A percentile compares a stretch with the other conserved stretches of the same genome.
Conservation (phyloP, 2,888 invertebrate genomes). For the Oeneis ivallda region DNA sequence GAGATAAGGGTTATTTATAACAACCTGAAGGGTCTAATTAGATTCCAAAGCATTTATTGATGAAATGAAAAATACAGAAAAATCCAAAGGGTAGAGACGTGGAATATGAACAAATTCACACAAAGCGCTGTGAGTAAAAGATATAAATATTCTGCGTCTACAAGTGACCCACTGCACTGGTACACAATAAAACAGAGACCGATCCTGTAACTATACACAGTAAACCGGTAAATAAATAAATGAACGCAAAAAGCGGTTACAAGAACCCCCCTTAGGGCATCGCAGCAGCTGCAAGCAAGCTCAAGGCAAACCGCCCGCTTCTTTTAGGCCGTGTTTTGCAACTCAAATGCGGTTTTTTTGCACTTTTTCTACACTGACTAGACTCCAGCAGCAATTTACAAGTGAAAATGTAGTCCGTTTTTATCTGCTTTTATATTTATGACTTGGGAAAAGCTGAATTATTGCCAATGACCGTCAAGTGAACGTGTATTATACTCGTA, state of each 20-base stretch:
- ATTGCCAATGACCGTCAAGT: slow-evolving; percentile 32
- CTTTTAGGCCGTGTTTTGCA: slow-evolving; percentile 53
- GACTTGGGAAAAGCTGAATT: slow-evolving; percentile 34
- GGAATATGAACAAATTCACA: neutral
- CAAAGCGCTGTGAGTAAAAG: neutral
- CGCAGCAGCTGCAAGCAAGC: slow-evolving; percentile 64
- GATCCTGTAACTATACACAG: slow-evolving; percentile 58
- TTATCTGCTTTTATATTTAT: slow-evolving; percentile 32
- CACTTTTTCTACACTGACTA: slow-evolving; percentile 35
- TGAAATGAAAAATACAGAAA: too few species aligned
- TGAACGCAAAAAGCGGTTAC: slow-evolving; percentile 64
- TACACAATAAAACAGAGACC: slow-evolving; percentile 31
- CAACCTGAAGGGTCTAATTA: too few species aligned
- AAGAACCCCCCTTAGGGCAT: slow-evolving; percentile 62
- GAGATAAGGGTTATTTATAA: too few species aligned
- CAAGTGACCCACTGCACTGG: slow-evolving; percentile 21
- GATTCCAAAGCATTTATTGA: too few species aligned
- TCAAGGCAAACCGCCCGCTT: slow-evolving; percentile 74
- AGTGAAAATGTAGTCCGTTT: slow-evolving; percentile 31
- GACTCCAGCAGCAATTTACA: slow-evolving; percentile 39
- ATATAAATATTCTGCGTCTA: slow-evolving; percentile 1
- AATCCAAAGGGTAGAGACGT: too few species aligned
- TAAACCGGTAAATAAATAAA: slow-evolving; percentile 68
- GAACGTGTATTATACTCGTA: slow-evolving; percentile 23
- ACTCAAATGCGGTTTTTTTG: slow-evolving; percentile 60